A percentile compares a stretch with the other conserved stretches of the same genome.
These are phyloP conservation scores for Epistrophe eligans DNA, from an alignment of 2,888 invertebrate species.

Conservation along the genomic window DNA sequence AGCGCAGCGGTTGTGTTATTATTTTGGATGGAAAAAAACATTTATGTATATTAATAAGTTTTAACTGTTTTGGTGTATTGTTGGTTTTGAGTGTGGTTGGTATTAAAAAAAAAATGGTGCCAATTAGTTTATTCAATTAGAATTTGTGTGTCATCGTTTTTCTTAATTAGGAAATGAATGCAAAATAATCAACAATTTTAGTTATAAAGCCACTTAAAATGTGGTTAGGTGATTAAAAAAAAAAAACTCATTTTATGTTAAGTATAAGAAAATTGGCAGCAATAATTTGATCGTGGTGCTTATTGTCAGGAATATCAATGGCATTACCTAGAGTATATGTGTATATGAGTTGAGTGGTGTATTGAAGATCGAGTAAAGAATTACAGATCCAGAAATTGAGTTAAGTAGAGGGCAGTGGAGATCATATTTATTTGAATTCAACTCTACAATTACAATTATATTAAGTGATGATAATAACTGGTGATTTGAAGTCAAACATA, in stretches of 20 bases:
- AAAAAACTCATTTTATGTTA: not conserved
- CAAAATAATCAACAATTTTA: not conserved
- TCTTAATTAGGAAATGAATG: slow-evolving; percentile 25
- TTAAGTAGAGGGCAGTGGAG: not conserved
- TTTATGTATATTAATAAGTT: not conserved
- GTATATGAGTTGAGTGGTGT: not conserved
- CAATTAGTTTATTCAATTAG: slow-evolving; percentile 11
- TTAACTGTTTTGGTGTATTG: slow-evolving; percentile 3
- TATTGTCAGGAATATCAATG: not conserved
- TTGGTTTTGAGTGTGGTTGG: not conserved
- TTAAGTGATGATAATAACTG: too few relatives aligned
- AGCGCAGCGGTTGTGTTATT: not conserved
- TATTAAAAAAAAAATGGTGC: not conserved
- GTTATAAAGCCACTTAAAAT: not conserved
- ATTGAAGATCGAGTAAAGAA: not conserved
- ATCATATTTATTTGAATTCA: not conserved
- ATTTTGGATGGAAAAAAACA: slow-evolving; percentile 11
- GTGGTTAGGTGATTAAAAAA: not conserved
- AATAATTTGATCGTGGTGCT: not conserved
- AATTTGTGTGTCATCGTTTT: slow-evolving; percentile 33
- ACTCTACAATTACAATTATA: too few relatives aligned
- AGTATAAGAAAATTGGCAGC: not conserved
- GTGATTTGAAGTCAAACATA: too few relatives aligned
- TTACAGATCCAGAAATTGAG: not conserved
- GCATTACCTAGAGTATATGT: not conserved